phyloP scores from a whole-genome alignment of 2,888 invertebrate species.

The Drosophila rubida region DNA sequence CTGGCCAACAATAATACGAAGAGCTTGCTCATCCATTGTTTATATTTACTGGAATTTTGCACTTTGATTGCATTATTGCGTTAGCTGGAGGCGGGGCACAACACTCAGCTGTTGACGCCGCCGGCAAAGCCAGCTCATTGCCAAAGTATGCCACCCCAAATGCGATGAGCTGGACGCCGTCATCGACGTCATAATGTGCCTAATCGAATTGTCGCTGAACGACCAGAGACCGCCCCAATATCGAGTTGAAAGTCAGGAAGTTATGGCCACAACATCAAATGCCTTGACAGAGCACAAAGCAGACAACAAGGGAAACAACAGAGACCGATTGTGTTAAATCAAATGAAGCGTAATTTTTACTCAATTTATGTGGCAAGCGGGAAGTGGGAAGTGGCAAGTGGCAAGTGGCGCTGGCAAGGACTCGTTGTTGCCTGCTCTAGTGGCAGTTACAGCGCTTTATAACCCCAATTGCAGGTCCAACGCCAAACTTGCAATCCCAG shows the following conservation, averaged over 20 bases:
- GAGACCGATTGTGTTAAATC: slow-evolving; percentile 77
- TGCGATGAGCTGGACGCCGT: slow-evolving; percentile 7
- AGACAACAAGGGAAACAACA: slow-evolving; percentile 32
- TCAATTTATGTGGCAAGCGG: slow-evolving; percentile 67
- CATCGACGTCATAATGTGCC: slow-evolving; percentile 49
- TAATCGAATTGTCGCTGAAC: slow-evolving; percentile 71
- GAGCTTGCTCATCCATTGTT: slow-evolving; percentile 7
- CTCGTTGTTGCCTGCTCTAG: slow-evolving; percentile 15
- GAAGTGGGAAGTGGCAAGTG: slow-evolving; percentile 52
- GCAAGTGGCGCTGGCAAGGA: slow-evolving; percentile 20
- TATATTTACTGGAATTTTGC: not conserved
- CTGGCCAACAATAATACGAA: slow-evolving; percentile 32
- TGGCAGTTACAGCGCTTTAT: slow-evolving; percentile 44
- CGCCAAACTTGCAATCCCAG: slow-evolving; percentile 49
- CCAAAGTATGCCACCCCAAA: slow-evolving; percentile 33
- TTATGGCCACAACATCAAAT: slow-evolving; percentile 50
- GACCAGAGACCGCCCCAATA: slow-evolving; percentile 24
- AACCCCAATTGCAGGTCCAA: slow-evolving; percentile 45
- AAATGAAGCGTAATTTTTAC: slow-evolving; percentile 80
- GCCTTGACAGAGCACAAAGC: slow-evolving; percentile 37
- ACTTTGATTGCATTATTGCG: not conserved
- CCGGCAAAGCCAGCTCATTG: slow-evolving; percentile 16
- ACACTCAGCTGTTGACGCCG: not conserved
- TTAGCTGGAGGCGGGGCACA: not conserved
- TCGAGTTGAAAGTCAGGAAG: slow-evolving; percentile 34